These are phyloP conservation scores for Notodonta dromedarius DNA, from an alignment of 2,888 invertebrate species.

Conservation along the genomic window DNA sequence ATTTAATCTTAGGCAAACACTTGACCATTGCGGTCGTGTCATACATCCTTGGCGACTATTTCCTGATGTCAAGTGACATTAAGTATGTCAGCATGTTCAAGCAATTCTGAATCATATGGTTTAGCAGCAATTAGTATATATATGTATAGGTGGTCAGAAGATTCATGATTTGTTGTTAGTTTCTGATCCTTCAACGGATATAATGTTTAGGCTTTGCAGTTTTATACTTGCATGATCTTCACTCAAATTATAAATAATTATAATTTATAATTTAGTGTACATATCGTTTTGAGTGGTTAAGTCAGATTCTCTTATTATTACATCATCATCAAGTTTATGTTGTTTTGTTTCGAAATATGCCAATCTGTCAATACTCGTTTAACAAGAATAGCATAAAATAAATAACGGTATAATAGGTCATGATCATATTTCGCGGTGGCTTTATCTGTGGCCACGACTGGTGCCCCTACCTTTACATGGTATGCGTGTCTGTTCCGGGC, in stretches of 20 bases:
- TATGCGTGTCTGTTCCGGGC: slow-evolving; percentile 60
- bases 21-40: slow-evolving; percentile 18
- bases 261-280: not conserved
- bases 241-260: not conserved
- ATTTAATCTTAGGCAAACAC: slow-evolving; percentile 24
- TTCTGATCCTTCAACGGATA: too few species aligned
- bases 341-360: too few species aligned
- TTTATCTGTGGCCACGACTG: slow-evolving; percentile 22
- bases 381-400: not conserved
- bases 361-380: not conserved
- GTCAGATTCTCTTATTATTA: not conserved
- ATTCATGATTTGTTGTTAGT: not conserved
- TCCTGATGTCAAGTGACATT: slow-evolving; percentile 26
- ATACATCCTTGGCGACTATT: slow-evolving; percentile 30
- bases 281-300: not conserved
- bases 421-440: not conserved
- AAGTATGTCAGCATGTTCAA: slow-evolving; percentile 16
- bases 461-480: slow-evolving; percentile 50
- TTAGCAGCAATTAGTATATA: slow-evolving; percentile 3
- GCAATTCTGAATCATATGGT: slow-evolving; percentile 38
- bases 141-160: not conserved
- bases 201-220: too few species aligned
- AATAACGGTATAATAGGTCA: slow-evolving; percentile 1
- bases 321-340: too few species aligned
- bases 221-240: not conserved